Evolutionary conservation across 1,140 invertebrate genomes (phyloP).

Genomic region (Telenomus remus): DNA sequence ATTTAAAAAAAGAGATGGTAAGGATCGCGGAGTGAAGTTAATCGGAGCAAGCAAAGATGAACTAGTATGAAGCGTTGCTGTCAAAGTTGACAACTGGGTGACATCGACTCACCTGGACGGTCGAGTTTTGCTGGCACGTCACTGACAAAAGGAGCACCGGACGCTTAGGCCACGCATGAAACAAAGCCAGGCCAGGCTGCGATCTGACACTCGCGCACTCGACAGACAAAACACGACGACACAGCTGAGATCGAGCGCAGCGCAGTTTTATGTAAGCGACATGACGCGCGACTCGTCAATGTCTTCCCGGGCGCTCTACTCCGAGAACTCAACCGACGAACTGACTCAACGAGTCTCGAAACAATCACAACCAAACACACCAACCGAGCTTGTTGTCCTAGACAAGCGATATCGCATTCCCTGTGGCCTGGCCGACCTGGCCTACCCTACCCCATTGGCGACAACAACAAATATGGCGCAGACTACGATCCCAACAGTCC

Average conservation of each 20-base stretch:
- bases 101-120: constrained; percentile 21
- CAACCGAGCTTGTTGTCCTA: constrained; percentile 14
- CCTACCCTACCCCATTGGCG: constrained; percentile 45
- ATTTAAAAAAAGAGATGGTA: no score
- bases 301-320: constrained; percentile 9
- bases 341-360: background rate
- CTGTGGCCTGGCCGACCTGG: constrained; percentile 31
- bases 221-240: constrained; percentile 9
- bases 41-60: no score
- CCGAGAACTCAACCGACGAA: no score
- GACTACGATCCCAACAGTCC: constrained; percentile 30
- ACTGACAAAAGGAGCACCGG: constrained; percentile 22
- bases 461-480: constrained; percentile 51
- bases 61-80: background rate
- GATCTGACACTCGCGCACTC: constrained; percentile 33
- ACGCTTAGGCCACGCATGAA: constrained; percentile 11
- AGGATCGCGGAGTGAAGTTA: no score
- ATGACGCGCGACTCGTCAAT: constrained; percentile 19
- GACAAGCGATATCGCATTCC: constrained; percentile 20
- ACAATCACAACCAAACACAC: constrained; percentile 3
- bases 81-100: constrained; percentile 15
- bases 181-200: constrained; percentile 1
- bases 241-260: constrained; percentile 7
- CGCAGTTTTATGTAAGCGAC: constrained; percentile 36
- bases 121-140: constrained; percentile 3